A percentile compares a stretch with the other conserved stretches of the same genome.
These are phyloP conservation scores for Sander vitreus DNA, from an alignment of 2,113 vertebrate genomes.

Conservation along the genomic window DNA sequence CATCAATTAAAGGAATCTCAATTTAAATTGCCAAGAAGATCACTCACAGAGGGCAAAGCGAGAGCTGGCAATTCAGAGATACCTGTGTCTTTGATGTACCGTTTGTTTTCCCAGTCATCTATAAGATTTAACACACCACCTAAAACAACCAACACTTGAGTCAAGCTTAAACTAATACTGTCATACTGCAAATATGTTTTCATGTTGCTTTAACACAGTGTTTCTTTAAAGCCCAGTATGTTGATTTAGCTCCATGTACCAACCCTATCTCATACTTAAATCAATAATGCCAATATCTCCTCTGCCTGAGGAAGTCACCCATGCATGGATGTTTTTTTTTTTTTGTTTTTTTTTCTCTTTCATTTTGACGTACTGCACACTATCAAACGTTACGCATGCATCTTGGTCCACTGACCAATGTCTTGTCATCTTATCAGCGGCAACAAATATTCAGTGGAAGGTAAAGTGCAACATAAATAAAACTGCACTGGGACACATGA, in stretches of 20 bases:
- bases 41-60: background rate
- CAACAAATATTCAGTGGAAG: conserved; percentile 40
- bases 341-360: too few species aligned
- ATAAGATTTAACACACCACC: background rate
- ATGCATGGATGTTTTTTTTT: background rate
- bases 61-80: background rate
- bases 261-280: conserved; percentile 10
- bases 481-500: conserved; percentile 7
- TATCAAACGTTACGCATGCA: conserved; percentile 1
- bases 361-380: conserved; percentile 22
- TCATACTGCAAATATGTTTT: background rate
- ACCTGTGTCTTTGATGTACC: too few species aligned
- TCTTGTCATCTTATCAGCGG: conserved; percentile 1
- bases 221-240: conserved; percentile 27
- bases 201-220: conserved; percentile 1
- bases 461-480: conserved; percentile 48
- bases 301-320: conserved; percentile 11
- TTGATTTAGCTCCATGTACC: conserved; percentile 50
- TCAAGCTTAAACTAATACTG: background rate
- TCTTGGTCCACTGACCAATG: conserved; percentile 18
- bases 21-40: background rate
- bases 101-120: background rate
- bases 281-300: conserved; percentile 56
- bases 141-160: background rate
- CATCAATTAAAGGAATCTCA: background rate